phyloP scores from a whole-genome alignment of 2,113 vertebrate genomes.

The Butorides virescens region DNA sequence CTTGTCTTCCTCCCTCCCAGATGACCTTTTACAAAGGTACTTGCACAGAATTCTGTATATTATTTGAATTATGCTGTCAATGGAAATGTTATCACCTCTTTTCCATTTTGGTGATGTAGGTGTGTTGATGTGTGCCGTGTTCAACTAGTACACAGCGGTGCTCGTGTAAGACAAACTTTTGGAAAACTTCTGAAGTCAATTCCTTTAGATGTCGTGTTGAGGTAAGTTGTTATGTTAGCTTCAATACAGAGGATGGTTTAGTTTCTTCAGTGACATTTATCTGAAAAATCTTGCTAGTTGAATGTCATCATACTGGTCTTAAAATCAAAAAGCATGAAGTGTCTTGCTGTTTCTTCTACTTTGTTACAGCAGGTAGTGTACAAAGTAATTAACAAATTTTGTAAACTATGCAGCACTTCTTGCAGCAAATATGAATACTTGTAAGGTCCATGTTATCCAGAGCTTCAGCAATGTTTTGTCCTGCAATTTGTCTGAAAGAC shows the following conservation, averaged over 20 bases:
- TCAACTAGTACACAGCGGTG: conserved; percentile 89
- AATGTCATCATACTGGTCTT: neutral
- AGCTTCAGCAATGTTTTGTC: neutral
- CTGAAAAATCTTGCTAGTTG: neutral
- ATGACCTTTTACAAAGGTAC: conserved; percentile 92
- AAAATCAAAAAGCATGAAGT: neutral
- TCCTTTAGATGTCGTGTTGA: conserved; percentile 89
- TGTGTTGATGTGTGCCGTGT: conserved; percentile 95
- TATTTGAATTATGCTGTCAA: neutral
- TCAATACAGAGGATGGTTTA: neutral
- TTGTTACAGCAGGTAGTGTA: neutral
- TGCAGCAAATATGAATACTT: neutral
- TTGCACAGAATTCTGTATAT: neutral
- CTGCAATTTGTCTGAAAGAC: neutral
- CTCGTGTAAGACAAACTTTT: conserved; percentile 91
- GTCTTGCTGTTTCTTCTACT: neutral
- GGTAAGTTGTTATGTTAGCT: conserved; percentile 69
- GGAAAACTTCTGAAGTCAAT: conserved; percentile 92
- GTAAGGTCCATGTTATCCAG: neutral
- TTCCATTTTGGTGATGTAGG: conserved; percentile 63
- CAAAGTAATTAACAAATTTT: neutral
- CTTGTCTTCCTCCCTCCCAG: conserved; percentile 87
- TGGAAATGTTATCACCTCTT: neutral
- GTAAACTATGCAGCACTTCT: neutral
- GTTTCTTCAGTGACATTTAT: neutral